A percentile compares a stretch with the other conserved stretches of the same genome.
Conservation (phyloP, 2,113 vertebrate genomes). For the Siniperca knerii region DNA sequence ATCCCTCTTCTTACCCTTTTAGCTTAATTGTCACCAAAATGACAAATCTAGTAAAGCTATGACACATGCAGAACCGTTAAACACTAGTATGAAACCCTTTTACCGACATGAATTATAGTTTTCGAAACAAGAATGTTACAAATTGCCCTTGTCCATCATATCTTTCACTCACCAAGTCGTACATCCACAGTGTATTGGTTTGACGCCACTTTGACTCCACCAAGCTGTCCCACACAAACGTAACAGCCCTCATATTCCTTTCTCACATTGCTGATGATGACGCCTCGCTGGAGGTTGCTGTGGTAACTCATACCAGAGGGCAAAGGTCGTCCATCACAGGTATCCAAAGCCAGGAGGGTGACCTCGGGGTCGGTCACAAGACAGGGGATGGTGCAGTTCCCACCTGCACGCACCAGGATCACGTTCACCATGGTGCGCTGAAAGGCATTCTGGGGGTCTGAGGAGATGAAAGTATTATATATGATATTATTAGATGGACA, state of each 20-base stretch:
- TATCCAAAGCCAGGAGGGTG: constrained; percentile 68
- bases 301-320: constrained; percentile 71
- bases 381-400: constrained; percentile 81
- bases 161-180: constrained; percentile 72
- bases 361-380: constrained; percentile 82
- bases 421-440: constrained; percentile 79
- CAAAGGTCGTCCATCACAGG: constrained; percentile 73
- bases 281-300: constrained; percentile 72
- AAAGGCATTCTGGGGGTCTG: constrained; percentile 77
- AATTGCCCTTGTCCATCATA: background rate
- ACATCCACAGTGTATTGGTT: constrained; percentile 79
- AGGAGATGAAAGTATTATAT: background rate
- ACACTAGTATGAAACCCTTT: background rate
- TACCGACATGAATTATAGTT: background rate
- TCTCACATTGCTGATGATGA: constrained; percentile 71
- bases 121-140: background rate
- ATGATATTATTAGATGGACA: background rate
- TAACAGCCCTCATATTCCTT: constrained; percentile 83
- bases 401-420: constrained; percentile 77
- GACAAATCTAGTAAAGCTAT: constrained; percentile 10
- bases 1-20: constrained; percentile 11
- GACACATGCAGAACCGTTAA: background rate
- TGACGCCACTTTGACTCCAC: constrained; percentile 69
- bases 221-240: constrained; percentile 73
- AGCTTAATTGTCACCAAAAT: constrained; percentile 21